Evolutionary conservation across 2,888 invertebrate genomes (phyloP), one percentile per base, ranked within the genome.

Genomic region (Rhabditophanes sp.): DNA sequence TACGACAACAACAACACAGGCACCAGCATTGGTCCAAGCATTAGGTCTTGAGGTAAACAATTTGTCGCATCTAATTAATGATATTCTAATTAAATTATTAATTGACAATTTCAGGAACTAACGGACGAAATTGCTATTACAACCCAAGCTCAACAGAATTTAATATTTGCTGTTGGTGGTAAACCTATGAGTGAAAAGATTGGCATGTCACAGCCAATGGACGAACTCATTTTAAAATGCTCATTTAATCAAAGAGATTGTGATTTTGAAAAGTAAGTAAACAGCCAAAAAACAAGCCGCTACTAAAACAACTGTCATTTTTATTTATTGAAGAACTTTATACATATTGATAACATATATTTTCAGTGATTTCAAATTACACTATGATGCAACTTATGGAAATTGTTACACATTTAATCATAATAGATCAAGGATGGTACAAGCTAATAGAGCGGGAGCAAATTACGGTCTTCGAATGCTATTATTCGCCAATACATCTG

Each of bases 211-310:
- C 56, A 61, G 25, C 39, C 41, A 3, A 42, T 53, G 18, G 54
- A 56, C 25, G 63, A 63, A 34, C 44, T 63, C 26, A 56, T 63
- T 16, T 35, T 64, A 21, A 59, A 63, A 34, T 63, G 63, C 35
- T 57, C 60, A 5, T 63, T 63, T 39, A 65, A 63, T 36, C 63
- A 63, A 21, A 47, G 50, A 24, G 60, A 63, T 36, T 63, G 63
- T 35, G 46, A 56, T 24, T 53, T 63, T 37, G 45, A 52, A 18
- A 44, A 48, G 60, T 61, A 17, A 31, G 42, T 6, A 7, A 21
- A n/a, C n/a, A n/a, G n/a, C n/a, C n/a, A n/a, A n/a, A n/a, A n/a
- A n/a, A n/a, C n/a, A n/a, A n/a, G 3, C 12, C 6, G 3, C 24
- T 9, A 3, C 18, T 12, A n/a, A 15, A 22, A 5, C 6, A 17